These are phyloP conservation scores for Romanogobio albipinnatus DNA, from an alignment of 2,113 vertebrate genomes.

Conservation along the genomic window DNA sequence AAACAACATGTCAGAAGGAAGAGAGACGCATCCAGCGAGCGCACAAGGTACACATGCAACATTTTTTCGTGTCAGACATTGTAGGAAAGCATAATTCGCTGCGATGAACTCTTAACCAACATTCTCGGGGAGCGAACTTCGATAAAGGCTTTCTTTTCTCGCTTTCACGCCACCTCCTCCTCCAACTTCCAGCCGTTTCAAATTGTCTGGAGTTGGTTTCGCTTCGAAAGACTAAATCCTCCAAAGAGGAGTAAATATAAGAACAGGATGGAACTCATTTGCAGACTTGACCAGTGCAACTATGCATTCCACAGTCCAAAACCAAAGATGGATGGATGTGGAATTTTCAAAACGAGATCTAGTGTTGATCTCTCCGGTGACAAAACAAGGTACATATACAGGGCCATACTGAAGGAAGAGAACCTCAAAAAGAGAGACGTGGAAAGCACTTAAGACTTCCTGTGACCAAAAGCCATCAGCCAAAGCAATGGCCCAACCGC, in stretches of 20 bases:
- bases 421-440: constrained; percentile 16
- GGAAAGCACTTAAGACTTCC: constrained; percentile 47
- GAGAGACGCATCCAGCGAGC: background rate
- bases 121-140: constrained; percentile 66
- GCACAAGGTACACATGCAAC: constrained; percentile 65
- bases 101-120: constrained; percentile 64
- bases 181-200: constrained; percentile 51
- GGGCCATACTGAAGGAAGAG: constrained; percentile 25
- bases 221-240: constrained; percentile 63
- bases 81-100: constrained; percentile 71
- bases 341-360: constrained; percentile 66
- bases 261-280: constrained; percentile 66
- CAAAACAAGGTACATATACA: constrained; percentile 52
- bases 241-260: constrained; percentile 63
- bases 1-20: constrained; percentile 72
- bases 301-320: constrained; percentile 92
- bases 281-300: constrained; percentile 80
- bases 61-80: constrained; percentile 73
- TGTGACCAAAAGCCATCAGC: constrained; percentile 51
- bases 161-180: constrained; percentile 29
- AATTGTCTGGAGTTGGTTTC: constrained; percentile 65
- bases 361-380: constrained; percentile 61
- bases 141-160: constrained; percentile 54
- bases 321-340: constrained; percentile 89
- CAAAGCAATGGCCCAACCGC: constrained; percentile 21